A percentile compares a stretch with the other conserved stretches of the same genome.
phyloP scores from a whole-genome alignment of 1,140 invertebrate genomes.

The Euwallacea similis region DNA sequence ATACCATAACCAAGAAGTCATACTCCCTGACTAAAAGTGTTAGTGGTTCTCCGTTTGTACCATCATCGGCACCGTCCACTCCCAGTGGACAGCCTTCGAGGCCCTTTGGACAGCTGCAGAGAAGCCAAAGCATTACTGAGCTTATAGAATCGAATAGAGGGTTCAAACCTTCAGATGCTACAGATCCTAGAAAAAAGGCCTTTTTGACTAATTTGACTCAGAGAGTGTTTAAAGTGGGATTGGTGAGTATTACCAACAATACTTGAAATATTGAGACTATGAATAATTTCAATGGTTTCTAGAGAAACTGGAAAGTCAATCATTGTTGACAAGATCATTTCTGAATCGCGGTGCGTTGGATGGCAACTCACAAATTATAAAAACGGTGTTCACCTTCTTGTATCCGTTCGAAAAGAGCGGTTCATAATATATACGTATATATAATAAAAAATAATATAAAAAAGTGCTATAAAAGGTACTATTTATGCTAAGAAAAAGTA shows the following conservation, averaged over 20 bases:
- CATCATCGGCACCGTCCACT: conserved; percentile 38
- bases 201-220: conserved; percentile 78
- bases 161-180: conserved; percentile 81
- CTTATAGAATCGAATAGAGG: conserved; percentile 62
- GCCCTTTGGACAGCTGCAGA: conserved; percentile 39
- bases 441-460: too few species aligned
- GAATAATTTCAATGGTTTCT: too few species aligned
- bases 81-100: conserved; percentile 32
- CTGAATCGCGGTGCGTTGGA: too few species aligned
- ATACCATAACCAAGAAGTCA: conserved; percentile 41
- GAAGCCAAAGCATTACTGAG: conserved; percentile 45
- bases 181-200: conserved; percentile 76
- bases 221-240: conserved; percentile 75
- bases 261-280: too few species aligned
- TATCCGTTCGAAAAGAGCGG: too few species aligned
- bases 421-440: too few species aligned
- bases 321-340: too few species aligned
- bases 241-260: conserved; percentile 61
- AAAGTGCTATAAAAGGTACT: too few species aligned
- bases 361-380: too few species aligned
- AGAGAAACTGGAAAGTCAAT: too few species aligned
- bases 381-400: neutral
- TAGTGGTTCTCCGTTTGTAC: conserved; percentile 38
- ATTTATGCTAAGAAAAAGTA: too few species aligned
- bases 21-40: conserved; percentile 41